Percentiles rank a stretch among this genome's conserved stretches.
Evolutionary conservation across 1,140 invertebrate species (phyloP).

Genomic region (Parapsyche elsis): DNA sequence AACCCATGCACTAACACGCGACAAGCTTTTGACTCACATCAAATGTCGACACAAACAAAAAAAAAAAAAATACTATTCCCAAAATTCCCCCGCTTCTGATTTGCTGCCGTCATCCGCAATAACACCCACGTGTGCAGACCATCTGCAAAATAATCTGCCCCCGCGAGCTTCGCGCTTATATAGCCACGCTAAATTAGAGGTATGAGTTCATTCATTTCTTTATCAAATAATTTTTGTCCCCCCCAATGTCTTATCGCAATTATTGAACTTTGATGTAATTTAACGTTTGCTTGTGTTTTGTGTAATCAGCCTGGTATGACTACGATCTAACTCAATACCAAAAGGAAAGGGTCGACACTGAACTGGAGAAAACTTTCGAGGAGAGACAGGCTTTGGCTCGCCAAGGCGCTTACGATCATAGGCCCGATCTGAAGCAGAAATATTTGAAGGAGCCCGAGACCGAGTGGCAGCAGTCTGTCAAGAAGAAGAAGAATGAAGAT

Average conservation of each 20-base stretch:
- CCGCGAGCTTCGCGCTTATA: constrained; percentile 50
- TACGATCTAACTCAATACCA: constrained; percentile 86
- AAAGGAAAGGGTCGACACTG: constrained; percentile 83
- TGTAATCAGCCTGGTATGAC: constrained; percentile 89
- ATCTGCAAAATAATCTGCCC: constrained; percentile 33
- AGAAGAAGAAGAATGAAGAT: constrained; percentile 84
- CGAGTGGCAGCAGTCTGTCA: constrained; percentile 86
- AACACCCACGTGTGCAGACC: constrained; percentile 31
- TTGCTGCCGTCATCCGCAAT: constrained; percentile 48
- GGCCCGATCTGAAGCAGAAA: constrained; percentile 75
- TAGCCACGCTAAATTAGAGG: constrained; percentile 38
- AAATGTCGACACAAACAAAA: constrained; percentile 42
- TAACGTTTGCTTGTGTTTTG: constrained; percentile 56
- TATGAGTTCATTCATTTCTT: constrained; percentile 40
- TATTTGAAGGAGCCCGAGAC: constrained; percentile 78
- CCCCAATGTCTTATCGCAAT: background rate
- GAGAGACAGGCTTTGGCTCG: constrained; percentile 79
- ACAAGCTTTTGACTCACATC: constrained; percentile 49
- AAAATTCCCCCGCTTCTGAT: constrained; percentile 44
- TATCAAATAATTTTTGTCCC: constrained; percentile 23
- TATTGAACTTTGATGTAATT: background rate
- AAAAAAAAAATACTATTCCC: constrained; percentile 9
- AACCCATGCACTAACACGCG: constrained; percentile 45
- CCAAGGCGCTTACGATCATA: constrained; percentile 70
- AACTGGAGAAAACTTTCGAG: constrained; percentile 88